These are phyloP conservation scores for Tinea trinotella DNA, from an alignment of 2,888 invertebrate species.

Conservation along the genomic window DNA sequence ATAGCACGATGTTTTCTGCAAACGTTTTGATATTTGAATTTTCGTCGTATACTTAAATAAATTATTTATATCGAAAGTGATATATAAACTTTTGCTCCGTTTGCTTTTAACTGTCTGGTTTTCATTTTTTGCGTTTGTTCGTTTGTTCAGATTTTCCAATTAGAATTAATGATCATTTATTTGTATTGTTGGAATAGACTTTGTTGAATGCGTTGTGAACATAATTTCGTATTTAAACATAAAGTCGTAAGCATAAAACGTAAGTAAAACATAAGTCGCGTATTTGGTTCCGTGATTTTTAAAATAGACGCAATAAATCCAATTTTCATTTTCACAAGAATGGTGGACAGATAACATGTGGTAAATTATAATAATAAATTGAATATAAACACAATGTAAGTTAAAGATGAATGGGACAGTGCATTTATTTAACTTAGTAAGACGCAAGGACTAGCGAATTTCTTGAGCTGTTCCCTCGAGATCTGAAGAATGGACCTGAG, in stretches of 20 bases:
- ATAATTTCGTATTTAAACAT: too few relatives aligned
- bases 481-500: conserved; percentile 9
- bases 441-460: conserved; percentile 9
- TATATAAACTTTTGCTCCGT: conserved; percentile 11
- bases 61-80: conserved; percentile 19
- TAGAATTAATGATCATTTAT: neutral
- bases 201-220: too few relatives aligned
- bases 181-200: neutral
- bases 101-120: neutral
- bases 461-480: neutral
- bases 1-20: conserved; percentile 33
- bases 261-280: too few relatives aligned
- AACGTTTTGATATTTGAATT: conserved; percentile 22
- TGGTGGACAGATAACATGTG: neutral
- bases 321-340: neutral
- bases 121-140: neutral
- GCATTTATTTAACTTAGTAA: conserved; percentile 9
- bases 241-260: too few relatives aligned
- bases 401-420: neutral
- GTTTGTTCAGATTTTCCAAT: neutral
- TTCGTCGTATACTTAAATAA: conserved; percentile 15
- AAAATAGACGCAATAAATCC: neutral
- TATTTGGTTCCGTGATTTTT: neutral
- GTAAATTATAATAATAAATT: conserved; percentile 1
- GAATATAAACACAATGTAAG: conserved; percentile 1